Evolutionary conservation across 2,888 invertebrate genomes (phyloP).

Genomic region (Heteromyza rotundicornis): DNA sequence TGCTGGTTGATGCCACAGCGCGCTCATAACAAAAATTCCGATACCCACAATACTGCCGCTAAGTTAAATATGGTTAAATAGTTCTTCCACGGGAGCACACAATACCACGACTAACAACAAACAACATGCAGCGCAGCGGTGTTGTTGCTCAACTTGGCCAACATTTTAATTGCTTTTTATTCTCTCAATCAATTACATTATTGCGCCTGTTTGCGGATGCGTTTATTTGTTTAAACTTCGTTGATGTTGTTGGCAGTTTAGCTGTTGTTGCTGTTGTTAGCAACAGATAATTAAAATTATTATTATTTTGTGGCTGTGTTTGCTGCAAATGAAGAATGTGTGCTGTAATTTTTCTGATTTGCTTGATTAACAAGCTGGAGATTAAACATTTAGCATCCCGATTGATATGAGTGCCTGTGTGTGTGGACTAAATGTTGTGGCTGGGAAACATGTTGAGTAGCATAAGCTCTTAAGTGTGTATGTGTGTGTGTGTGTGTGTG

Average conservation of each 20-base stretch:
- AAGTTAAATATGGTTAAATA: background rate
- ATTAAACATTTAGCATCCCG: background rate
- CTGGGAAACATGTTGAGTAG: no score
- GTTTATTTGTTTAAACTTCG: background rate
- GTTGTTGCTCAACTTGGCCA: background rate
- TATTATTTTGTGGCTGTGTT: no score
- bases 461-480: no score
- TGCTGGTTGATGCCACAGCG: background rate
- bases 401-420: background rate
- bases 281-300: slow-evolving; percentile 1
- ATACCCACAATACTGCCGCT: background rate
- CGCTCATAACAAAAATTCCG: background rate
- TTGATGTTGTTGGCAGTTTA: background rate
- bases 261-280: background rate
- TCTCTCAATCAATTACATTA: background rate
- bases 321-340: no score
- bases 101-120: no score
- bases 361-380: background rate
- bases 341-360: background rate
- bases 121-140: background rate
- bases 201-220: background rate
- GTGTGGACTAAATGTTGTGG: no score
- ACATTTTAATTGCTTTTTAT: background rate
- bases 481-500: no score
- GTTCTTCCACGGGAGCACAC: background rate